Evolutionary conservation across 2,888 invertebrate species (phyloP).

Genomic region (Lamellibrachia satsuma): DNA sequence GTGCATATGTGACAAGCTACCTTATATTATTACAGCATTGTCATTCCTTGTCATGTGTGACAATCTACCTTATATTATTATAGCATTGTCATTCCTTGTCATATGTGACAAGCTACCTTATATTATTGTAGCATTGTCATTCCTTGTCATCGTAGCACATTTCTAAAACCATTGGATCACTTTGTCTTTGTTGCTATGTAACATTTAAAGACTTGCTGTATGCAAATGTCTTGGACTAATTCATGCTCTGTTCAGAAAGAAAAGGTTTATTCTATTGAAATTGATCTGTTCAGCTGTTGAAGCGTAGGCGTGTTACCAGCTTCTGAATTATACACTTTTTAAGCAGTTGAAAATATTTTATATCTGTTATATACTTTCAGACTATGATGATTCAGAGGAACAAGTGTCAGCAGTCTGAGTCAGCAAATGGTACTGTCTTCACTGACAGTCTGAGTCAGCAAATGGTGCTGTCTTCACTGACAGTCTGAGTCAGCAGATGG

Average conservation of each 20-base stretch:
- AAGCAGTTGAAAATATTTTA: not conserved
- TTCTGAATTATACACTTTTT: not conserved
- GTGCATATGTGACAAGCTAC: too few relatives aligned
- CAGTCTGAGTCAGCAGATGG: not conserved
- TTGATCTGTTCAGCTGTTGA: not conserved
- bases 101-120: too few relatives aligned
- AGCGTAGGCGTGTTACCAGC: not conserved
- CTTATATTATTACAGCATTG: too few relatives aligned
- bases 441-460: not conserved
- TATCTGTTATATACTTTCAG: not conserved
- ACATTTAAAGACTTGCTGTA: too few relatives aligned
- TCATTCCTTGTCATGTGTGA: too few relatives aligned
- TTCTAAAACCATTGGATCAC: too few relatives aligned
- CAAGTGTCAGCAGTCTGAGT: conserved; percentile 17
- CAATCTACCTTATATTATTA: too few relatives aligned
- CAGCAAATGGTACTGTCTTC: not conserved
- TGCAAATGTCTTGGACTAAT: too few relatives aligned
- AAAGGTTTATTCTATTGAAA: not conserved
- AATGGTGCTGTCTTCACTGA: not conserved
- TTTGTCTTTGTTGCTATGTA: too few relatives aligned
- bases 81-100: too few relatives aligned
- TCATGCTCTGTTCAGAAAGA: not conserved
- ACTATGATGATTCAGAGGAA: not conserved
- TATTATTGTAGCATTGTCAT: too few relatives aligned
- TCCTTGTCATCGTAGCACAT: too few relatives aligned